Percentiles rank a stretch among this genome's conserved stretches.
Conservation (phyloP, 2,113 vertebrate species). For the Dasyornis broadbenti region DNA sequence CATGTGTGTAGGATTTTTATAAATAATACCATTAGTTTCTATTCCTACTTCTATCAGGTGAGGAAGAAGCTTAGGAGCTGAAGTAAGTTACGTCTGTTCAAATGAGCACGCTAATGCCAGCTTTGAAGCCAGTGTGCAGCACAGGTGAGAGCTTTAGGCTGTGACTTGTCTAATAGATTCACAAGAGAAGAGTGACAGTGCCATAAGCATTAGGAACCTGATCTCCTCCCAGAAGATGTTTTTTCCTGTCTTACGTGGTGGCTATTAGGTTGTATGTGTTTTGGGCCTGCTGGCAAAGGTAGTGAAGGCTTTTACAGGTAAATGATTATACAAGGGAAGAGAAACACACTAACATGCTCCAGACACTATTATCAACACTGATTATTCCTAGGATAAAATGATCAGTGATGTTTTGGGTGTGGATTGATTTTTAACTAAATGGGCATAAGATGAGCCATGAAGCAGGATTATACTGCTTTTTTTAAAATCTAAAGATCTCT, state of each 20-base stretch:
- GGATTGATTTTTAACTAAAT: background rate
- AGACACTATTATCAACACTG: background rate
- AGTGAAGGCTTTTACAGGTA: background rate
- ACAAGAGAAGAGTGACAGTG: background rate
- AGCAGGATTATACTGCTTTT: background rate
- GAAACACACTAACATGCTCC: background rate
- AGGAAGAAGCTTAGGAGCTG: background rate
- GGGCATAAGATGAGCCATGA: background rate
- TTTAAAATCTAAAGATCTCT: background rate
- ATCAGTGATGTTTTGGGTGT: background rate
- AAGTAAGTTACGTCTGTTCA: background rate
- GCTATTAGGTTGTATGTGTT: background rate
- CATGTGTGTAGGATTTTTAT: background rate
- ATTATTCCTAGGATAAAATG: background rate
- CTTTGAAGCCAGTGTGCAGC: background rate
- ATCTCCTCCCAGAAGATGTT: background rate
- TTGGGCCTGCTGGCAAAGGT: background rate
- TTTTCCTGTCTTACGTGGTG: background rate
- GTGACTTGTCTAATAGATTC: background rate
- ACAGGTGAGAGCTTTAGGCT: background rate
- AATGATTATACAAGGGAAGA: background rate
- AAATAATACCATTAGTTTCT: background rate
- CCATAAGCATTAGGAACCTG: background rate
- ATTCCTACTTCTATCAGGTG: background rate
- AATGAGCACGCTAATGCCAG: background rate